phyloP scores from a whole-genome alignment of 2,113 vertebrate genomes.

The Stomatorhinus ivindoensis region DNA sequence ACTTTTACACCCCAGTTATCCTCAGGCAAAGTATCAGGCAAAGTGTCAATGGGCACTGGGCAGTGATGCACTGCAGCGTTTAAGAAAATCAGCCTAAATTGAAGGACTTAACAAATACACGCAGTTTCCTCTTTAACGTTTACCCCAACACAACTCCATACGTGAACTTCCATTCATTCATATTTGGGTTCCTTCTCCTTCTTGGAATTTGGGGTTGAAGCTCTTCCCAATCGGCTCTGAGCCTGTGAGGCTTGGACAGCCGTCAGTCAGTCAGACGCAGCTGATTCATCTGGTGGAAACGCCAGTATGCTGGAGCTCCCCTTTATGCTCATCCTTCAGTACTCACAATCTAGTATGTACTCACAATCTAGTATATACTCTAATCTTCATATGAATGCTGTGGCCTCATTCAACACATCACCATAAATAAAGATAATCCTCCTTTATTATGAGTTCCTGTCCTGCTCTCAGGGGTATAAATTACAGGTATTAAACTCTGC shows the following conservation, averaged over 20 bases:
- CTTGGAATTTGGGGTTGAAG: not conserved
- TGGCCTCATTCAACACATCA: conserved; percentile 17
- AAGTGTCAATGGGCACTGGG: not conserved
- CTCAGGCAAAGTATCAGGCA: not conserved
- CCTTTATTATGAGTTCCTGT: conserved; percentile 20
- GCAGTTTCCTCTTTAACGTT: not conserved
- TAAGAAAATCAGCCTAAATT: not conserved
- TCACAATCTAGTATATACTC: conserved; percentile 7
- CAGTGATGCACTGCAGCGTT: not conserved
- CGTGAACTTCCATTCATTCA: not conserved
- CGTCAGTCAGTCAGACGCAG: not conserved
- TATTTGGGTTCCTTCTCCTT: not conserved
- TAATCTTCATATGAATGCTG: not conserved
- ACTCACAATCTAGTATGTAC: not conserved
- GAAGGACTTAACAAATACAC: not conserved
- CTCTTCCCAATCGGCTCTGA: not conserved
- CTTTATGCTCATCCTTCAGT: not conserved
- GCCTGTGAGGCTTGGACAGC: not conserved
- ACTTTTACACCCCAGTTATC: not conserved
- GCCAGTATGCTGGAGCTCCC: not conserved
- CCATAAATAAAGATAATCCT: conserved; percentile 19
- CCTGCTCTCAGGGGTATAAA: not conserved
- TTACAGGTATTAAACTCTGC: not conserved
- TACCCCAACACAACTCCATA: not conserved
- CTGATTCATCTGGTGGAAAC: not conserved